These are phyloP conservation scores for Aphidoletes aphidimyza DNA, from an alignment of 2,888 invertebrate species.

Conservation along the genomic window DNA sequence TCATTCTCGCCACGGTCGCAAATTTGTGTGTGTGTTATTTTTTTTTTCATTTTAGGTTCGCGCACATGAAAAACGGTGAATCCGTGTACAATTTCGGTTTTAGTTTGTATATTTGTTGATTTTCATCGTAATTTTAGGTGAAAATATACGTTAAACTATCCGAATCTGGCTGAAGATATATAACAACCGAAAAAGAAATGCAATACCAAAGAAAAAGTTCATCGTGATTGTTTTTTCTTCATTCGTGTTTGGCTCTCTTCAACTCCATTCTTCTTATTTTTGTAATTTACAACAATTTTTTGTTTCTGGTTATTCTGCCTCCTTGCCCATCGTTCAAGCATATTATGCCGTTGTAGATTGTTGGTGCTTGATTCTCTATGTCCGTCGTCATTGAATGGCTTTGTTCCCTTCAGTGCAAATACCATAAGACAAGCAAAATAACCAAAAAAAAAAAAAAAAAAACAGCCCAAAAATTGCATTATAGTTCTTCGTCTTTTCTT, in stretches of 20 bases:
- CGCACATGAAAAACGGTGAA: neutral
- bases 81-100: neutral
- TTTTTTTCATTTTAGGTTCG: neutral
- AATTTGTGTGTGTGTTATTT: too few relatives aligned
- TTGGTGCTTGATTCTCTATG: constrained; percentile 44
- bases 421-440: constrained; percentile 9
- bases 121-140: constrained; percentile 46
- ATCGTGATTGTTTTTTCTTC: constrained; percentile 33
- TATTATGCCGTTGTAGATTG: neutral
- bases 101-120: constrained; percentile 9
- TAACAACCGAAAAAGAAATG: constrained; percentile 35
- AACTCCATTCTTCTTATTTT: neutral
- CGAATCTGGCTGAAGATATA: constrained; percentile 12
- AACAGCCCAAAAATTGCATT: constrained; percentile 28
- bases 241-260: too few relatives aligned
- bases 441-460: neutral
- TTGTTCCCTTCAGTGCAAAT: neutral
- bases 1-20: neutral
- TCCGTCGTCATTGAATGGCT: constrained; percentile 18
- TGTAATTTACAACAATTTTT: neutral
- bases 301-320: neutral
- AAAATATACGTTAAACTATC: constrained; percentile 46
- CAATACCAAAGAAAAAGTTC: constrained; percentile 38
- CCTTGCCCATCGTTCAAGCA: neutral
- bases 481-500: neutral